Evolutionary conservation across 2,113 vertebrate genomes (phyloP).

Genomic region (Syrmaticus mikado): DNA sequence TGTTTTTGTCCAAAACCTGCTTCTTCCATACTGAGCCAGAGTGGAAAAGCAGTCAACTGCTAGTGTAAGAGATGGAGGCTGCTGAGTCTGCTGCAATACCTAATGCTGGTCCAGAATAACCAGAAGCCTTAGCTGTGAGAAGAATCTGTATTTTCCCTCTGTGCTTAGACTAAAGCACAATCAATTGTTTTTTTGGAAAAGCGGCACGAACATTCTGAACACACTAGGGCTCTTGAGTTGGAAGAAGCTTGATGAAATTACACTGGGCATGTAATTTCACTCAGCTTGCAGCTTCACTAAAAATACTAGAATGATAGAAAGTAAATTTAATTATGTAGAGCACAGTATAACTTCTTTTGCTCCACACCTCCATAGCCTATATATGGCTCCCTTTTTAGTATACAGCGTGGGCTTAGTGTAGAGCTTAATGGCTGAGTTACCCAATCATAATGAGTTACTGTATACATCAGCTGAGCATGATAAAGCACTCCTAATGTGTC

Average conservation of each 20-base stretch:
- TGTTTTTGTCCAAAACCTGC: not conserved
- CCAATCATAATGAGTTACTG: conserved; percentile 48
- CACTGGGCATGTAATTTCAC: not conserved
- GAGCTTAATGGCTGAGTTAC: conserved; percentile 53
- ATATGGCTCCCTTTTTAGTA: conserved; percentile 55
- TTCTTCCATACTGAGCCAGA: not conserved
- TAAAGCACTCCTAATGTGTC: conserved; percentile 60
- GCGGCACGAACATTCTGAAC: not conserved
- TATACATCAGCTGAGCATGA: conserved; percentile 44
- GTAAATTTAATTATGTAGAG: conserved; percentile 47
- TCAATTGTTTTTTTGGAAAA: not conserved
- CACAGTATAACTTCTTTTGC: conserved; percentile 39
- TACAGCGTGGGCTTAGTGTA: conserved; percentile 51
- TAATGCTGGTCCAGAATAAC: not conserved
- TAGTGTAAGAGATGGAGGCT: not conserved
- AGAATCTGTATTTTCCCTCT: not conserved
- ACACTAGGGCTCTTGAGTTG: not conserved
- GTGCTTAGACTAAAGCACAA: not conserved
- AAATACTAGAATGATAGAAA: conserved; percentile 31
- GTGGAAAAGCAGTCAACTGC: not conserved
- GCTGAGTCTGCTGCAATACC: not conserved
- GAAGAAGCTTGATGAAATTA: not conserved
- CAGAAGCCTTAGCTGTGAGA: not conserved
- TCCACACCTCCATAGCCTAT: conserved; percentile 54
- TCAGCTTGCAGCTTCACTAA: conserved; percentile 19